Evolutionary conservation across 2,797 vertebrate species (phyloP).

Genomic region (Acipenser transmontanus): DNA sequence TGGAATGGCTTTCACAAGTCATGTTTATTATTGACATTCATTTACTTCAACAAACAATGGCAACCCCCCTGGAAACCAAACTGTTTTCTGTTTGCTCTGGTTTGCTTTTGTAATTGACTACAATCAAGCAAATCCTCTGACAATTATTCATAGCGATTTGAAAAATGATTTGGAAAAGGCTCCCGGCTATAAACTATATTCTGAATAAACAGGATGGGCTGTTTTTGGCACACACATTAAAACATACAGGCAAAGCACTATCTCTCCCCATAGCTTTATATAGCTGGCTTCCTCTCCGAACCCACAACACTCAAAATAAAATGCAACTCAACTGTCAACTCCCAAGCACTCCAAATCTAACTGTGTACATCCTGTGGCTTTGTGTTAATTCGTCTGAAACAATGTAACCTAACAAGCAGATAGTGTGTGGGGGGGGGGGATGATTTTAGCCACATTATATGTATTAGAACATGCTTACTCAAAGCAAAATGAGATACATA

Average conservation of each 20-base stretch:
- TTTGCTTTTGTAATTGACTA: slow-evolving; percentile 17
- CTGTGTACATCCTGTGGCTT: too few relatives aligned
- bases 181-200: neutral
- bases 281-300: slow-evolving; percentile 29
- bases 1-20: neutral
- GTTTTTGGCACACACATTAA: slow-evolving; percentile 2
- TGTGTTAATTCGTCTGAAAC: too few relatives aligned
- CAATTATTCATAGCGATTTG: slow-evolving; percentile 11
- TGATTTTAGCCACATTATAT: too few relatives aligned
- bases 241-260: slow-evolving; percentile 19
- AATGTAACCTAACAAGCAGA: too few relatives aligned
- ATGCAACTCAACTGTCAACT: slow-evolving; percentile 25
- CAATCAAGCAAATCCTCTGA: slow-evolving; percentile 12
- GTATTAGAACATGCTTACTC: too few relatives aligned
- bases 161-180: neutral
- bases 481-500: too few relatives aligned
- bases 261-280: slow-evolving; percentile 20
- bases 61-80: neutral
- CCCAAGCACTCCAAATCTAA: neutral
- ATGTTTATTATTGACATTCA: neutral
- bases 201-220: slow-evolving; percentile 16
- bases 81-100: slow-evolving; percentile 9
- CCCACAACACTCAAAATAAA: slow-evolving; percentile 32
- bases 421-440: too few relatives aligned
- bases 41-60: neutral